Conservation (phyloP, 2,797 vertebrate genomes). For the Sebastes variabilis region DNA sequence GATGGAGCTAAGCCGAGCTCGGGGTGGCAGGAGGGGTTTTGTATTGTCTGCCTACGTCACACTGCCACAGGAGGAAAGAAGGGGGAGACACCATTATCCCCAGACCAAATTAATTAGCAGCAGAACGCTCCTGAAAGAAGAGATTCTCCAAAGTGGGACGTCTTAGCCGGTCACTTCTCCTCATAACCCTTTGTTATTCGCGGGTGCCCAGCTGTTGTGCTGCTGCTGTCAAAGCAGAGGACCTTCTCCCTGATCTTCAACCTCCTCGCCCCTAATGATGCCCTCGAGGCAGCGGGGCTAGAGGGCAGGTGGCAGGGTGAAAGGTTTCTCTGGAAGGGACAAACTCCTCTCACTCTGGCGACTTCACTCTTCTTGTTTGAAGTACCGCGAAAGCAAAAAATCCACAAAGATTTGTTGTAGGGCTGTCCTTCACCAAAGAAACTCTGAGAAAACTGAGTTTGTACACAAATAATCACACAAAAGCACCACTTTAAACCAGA, state of each 20-base stretch:
- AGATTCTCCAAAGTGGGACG: constrained; percentile 54
- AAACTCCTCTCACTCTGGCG: constrained; percentile 35
- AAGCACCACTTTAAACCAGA: too few relatives aligned
- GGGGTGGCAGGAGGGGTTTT: constrained; percentile 29
- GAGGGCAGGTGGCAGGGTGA: constrained; percentile 73
- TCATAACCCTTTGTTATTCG: constrained; percentile 58
- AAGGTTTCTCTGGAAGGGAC: constrained; percentile 48
- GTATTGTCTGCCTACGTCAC: constrained; percentile 63
- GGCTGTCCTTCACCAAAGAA: too few relatives aligned
- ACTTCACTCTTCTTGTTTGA: constrained; percentile 35
- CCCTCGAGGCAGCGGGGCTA: constrained; percentile 66
- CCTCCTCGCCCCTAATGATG: constrained; percentile 73
- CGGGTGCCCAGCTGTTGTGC: constrained; percentile 71
- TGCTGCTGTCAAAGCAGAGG: constrained; percentile 58
- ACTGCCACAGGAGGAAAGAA: constrained; percentile 35
- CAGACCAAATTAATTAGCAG: constrained; percentile 83
- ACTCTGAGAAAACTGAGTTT: too few relatives aligned
- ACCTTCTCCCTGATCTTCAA: constrained; percentile 65
- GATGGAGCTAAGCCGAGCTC: constrained; percentile 45
- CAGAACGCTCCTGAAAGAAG: constrained; percentile 64
- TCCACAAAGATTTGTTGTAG: neutral
- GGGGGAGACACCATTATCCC: constrained; percentile 51
- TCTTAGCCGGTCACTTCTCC: constrained; percentile 44
- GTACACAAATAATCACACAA: too few relatives aligned
- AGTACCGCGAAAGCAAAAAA: neutral